Evolutionary conservation across 2,797 vertebrate species (phyloP).

Genomic region (Orientallactaga sibirica): DNA sequence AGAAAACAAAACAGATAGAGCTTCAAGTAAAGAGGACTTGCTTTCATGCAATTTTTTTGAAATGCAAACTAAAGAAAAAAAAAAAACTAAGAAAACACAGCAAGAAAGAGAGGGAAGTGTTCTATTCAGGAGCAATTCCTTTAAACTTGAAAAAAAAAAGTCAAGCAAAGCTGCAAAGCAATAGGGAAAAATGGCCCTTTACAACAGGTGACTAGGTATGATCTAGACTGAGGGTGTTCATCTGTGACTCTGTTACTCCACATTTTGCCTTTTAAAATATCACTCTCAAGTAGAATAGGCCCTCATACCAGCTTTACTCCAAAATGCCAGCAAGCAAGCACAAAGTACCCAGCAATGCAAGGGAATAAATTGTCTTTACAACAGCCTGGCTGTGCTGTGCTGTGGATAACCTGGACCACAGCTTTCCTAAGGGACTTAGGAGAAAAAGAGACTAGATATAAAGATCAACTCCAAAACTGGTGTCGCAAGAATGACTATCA

Average conservation of each 20-base stretch:
- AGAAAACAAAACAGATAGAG: constrained; percentile 37
- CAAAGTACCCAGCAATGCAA: background rate
- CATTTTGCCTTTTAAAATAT: constrained; percentile 55
- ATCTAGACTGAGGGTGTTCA: background rate
- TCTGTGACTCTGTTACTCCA: background rate
- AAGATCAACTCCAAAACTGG: constrained; percentile 74
- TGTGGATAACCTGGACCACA: background rate
- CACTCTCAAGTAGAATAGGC: background rate
- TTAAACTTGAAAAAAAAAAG: background rate
- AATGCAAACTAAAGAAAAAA: constrained; percentile 58
- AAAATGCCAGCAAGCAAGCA: constrained; percentile 15
- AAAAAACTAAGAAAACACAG: background rate
- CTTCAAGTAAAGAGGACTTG: constrained; percentile 34
- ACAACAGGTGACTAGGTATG: background rate
- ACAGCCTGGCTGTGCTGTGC: background rate
- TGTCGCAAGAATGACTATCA: constrained; percentile 37
- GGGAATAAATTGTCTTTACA: constrained; percentile 32
- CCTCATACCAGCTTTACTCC: background rate
- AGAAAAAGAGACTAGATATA: constrained; percentile 28
- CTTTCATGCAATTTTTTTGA: constrained; percentile 74
- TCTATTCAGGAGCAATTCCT: background rate
- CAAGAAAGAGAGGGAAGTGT: background rate
- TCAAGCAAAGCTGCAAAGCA: background rate
- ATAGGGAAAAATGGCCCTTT: background rate
- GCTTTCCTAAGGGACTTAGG: constrained; percentile 5